Base-by-base conservation (phyloP, 64 coral and sea anemone species). In the Actinia tenebrosa region DNA sequence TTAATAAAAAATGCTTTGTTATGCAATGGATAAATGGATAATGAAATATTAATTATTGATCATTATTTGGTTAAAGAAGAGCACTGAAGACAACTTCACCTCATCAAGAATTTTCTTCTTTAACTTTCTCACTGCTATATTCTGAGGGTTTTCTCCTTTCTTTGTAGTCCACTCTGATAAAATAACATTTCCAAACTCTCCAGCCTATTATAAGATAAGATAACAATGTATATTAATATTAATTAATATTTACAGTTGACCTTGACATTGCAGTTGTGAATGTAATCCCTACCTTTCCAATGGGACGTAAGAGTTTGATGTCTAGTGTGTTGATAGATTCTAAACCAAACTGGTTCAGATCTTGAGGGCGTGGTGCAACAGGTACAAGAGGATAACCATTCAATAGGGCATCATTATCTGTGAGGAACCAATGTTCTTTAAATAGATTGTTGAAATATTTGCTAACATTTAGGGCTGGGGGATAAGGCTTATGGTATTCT, bases 181-280 rank as follows among this genome's bases (percentile, higher is more conserved):
- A 17, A 26, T 14, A 18, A 85, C 83, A 8, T 85, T 64, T 17
- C 83, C 83, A 85, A 59, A 85, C 56, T 85, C 83, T 14, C 83
- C 83, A 22, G 15, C 79, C 79, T 81, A 7, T 44, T 7, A 66
- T 20, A 19, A 47, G 15, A 81, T 16, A 53, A 20, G 56, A 10
- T 0, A 58, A 13, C 2, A 58, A 58, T 6, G 13, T 13, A 11
- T 16, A 10, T 58, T 58, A 37, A 1, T 11, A 58, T 58, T 16
- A 58, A 11, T 2, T 58, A 1, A 16, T 58, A 11, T 58, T 58
- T 16, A 58, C 13, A 58, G 0, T 11, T 56, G 55, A 56, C 14
- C 55, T 56, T 13, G 4, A 13, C 9, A 3, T 10, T 47, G 46
- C 46, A 50, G 7, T 50, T 50, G 47, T 1, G 56, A 11, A 2